phyloP scores from a whole-genome alignment of 2,113 vertebrate species.

The Okapia johnstoni region DNA sequence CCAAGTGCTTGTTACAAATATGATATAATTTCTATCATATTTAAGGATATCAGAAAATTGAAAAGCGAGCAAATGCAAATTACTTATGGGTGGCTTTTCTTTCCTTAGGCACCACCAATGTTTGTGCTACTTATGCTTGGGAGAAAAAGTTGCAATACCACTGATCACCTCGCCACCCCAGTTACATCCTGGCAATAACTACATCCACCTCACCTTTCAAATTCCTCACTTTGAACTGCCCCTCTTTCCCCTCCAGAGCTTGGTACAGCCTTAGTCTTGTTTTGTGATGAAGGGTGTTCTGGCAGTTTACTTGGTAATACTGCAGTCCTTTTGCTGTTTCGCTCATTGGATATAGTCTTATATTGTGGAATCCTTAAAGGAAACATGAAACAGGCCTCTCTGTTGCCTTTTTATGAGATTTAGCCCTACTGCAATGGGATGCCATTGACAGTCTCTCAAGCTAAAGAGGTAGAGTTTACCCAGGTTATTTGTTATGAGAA shows the following conservation, averaged over 20 bases:
- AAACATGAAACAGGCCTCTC: neutral
- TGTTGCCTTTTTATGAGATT: neutral
- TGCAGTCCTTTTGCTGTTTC: neutral
- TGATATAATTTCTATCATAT: neutral
- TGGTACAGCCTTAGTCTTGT: neutral
- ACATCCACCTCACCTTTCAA: neutral
- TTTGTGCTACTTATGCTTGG: neutral
- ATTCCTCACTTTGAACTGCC: neutral
- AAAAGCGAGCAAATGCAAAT: neutral
- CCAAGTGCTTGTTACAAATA: neutral
- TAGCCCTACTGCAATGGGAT: neutral
- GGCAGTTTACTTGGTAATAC: neutral
- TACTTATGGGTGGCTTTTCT: neutral
- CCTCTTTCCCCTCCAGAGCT: neutral
- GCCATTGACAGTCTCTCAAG: neutral
- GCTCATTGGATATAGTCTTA: neutral
- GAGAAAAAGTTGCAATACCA: neutral
- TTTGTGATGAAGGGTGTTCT: neutral
- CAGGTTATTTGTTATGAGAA: neutral
- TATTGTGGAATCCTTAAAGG: neutral
- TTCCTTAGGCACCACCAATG: neutral
- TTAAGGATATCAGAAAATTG: neutral
- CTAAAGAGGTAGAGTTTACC: neutral
- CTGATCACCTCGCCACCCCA: neutral
- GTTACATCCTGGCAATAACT: neutral